Percentiles rank a stretch among this genome's conserved stretches.
These are phyloP conservation scores for Hypomecis punctinalis DNA, from an alignment of 2,888 invertebrate species.

Conservation along the genomic window DNA sequence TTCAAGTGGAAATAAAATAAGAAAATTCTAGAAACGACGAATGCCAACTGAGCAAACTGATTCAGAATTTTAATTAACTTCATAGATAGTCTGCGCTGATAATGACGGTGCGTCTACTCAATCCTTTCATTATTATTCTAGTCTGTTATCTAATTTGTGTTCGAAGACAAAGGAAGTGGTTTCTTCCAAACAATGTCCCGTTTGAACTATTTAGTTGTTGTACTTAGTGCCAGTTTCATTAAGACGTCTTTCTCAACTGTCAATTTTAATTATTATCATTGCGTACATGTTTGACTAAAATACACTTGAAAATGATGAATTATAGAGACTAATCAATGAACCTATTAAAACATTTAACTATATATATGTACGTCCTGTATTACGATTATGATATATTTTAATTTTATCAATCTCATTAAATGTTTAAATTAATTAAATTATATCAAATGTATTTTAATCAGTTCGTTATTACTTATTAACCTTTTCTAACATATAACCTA, in stretches of 20 bases:
- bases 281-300: no score
- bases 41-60: conserved; percentile 24
- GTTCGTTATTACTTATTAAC: no score
- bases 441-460: no score
- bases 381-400: neutral
- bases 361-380: no score
- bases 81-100: conserved; percentile 42
- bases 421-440: conserved; percentile 23
- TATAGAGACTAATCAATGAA: no score
- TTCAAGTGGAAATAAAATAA: neutral
- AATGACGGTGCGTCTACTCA: conserved; percentile 44
- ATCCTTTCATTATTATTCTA: conserved; percentile 73
- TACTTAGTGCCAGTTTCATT: neutral
- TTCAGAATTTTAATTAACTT: conserved; percentile 43
- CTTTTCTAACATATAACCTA: no score
- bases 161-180: conserved; percentile 73
- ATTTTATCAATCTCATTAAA: conserved; percentile 22
- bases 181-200: conserved; percentile 66
- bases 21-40: conserved; percentile 11
- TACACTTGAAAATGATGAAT: no score
- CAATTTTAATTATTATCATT: no score
- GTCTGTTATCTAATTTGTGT: conserved; percentile 73
- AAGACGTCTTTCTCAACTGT: conserved; percentile 1
- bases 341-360: no score
- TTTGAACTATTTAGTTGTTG: conserved; percentile 56